phyloP scores from a whole-genome alignment of 2,888 invertebrate genomes.

The Thysanoteuthis rhombus region DNA sequence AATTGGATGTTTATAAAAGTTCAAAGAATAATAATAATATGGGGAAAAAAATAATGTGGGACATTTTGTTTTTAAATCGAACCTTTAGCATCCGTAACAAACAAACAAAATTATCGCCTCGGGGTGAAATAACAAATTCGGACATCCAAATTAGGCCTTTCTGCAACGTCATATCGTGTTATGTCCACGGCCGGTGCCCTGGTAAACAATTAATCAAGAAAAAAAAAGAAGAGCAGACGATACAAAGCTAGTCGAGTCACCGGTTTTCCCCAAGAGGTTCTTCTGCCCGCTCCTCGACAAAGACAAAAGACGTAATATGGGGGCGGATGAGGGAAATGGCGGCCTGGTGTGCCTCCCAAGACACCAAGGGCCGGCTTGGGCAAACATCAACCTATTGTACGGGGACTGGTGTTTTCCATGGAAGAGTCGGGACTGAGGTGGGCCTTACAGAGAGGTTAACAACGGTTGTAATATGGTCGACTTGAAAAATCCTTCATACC shows the following conservation, averaged over 20 bases:
- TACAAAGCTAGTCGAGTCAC: too few species aligned
- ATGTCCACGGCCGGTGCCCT: neutral
- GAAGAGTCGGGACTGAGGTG: neutral
- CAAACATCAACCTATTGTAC: neutral
- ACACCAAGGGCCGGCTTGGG: neutral
- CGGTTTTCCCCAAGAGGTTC: neutral
- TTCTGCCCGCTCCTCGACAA: neutral
- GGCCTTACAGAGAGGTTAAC: neutral
- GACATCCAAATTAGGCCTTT: neutral
- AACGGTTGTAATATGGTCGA: neutral
- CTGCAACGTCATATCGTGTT: neutral
- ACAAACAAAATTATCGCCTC: neutral
- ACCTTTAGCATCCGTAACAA: neutral
- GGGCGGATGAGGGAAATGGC: neutral
- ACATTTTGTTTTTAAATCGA: neutral
- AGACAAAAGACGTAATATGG: neutral
- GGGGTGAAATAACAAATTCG: neutral
- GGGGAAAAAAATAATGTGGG: neutral
- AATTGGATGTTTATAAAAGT: neutral
- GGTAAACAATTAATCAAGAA: neutral
- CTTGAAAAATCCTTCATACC: neutral
- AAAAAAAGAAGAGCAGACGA: neutral
- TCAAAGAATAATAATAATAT: neutral
- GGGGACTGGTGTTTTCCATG: neutral
- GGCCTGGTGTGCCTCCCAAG: neutral